Conservation (phyloP, 1,140 invertebrate species). For the Acromyrmex heyeri region DNA sequence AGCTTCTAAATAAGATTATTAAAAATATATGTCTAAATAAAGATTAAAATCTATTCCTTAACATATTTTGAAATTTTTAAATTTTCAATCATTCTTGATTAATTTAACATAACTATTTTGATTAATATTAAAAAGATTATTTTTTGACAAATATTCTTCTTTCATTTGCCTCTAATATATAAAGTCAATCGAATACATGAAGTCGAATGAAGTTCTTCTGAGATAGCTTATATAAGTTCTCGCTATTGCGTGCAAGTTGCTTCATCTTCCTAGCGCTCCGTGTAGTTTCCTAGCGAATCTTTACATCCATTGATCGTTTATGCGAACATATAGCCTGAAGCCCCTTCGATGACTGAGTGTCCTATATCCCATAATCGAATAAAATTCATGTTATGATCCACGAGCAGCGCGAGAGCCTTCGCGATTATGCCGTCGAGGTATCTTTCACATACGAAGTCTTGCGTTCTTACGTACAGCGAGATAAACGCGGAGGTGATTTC, state of each 20-base stretch:
- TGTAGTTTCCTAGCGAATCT: neutral
- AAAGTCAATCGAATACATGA: neutral
- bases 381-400: slow-evolving; percentile 53
- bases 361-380: slow-evolving; percentile 47
- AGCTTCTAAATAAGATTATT: too few species aligned
- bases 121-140: neutral
- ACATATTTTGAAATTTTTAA: neutral
- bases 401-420: slow-evolving; percentile 36
- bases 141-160: neutral
- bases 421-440: slow-evolving; percentile 30
- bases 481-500: slow-evolving; percentile 60
- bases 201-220: neutral
- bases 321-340: slow-evolving; percentile 30
- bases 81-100: neutral
- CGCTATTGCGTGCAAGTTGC: slow-evolving; percentile 27
- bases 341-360: slow-evolving; percentile 21
- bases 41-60: too few species aligned
- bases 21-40: too few species aligned
- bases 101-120: neutral
- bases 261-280: slow-evolving; percentile 25
- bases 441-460: slow-evolving; percentile 18
- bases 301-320: slow-evolving; percentile 40
- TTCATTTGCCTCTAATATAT: neutral
- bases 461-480: slow-evolving; percentile 19
- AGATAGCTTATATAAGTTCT: slow-evolving; percentile 13